phyloP scores from a whole-genome alignment of 2,113 vertebrate genomes.

The Elanus axillaris region DNA sequence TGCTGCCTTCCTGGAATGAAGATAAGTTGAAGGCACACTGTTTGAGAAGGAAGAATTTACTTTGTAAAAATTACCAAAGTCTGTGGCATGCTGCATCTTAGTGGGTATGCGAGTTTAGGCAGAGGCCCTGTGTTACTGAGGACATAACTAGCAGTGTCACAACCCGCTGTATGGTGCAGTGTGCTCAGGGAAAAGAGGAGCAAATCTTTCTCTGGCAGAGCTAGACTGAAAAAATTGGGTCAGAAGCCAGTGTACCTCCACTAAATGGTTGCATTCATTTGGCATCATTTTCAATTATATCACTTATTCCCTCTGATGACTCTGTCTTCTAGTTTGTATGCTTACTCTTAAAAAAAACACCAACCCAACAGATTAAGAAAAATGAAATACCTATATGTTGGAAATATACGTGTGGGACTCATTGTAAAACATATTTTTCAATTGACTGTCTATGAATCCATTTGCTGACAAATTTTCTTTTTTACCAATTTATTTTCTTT shows the following conservation, averaged over 20 bases:
- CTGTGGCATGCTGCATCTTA: not conserved
- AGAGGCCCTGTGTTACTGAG: not conserved
- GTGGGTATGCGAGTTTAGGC: not conserved
- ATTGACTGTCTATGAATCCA: not conserved
- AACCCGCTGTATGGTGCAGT: not conserved
- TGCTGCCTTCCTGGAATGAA: not conserved
- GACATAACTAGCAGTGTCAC: not conserved
- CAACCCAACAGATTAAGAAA: not conserved
- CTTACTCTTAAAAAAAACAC: not conserved
- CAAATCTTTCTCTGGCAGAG: not conserved
- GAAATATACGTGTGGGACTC: not conserved
- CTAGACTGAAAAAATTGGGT: not conserved
- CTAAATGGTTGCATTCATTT: not conserved
- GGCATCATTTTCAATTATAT: not conserved
- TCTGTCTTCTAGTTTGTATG: not conserved
- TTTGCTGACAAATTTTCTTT: not conserved
- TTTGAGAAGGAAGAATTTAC: not conserved
- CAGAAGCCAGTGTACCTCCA: not conserved
- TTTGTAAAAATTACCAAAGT: not conserved
- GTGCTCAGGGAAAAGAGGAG: not conserved
- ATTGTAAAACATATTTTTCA: not conserved
- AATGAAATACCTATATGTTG: not conserved
- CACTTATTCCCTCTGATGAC: not conserved
- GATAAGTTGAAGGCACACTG: not conserved
- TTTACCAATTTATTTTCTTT: constrained; percentile 35